These are phyloP conservation scores for Ormyrus labotus DNA, from an alignment of 2,888 invertebrate genomes.

Conservation along the genomic window DNA sequence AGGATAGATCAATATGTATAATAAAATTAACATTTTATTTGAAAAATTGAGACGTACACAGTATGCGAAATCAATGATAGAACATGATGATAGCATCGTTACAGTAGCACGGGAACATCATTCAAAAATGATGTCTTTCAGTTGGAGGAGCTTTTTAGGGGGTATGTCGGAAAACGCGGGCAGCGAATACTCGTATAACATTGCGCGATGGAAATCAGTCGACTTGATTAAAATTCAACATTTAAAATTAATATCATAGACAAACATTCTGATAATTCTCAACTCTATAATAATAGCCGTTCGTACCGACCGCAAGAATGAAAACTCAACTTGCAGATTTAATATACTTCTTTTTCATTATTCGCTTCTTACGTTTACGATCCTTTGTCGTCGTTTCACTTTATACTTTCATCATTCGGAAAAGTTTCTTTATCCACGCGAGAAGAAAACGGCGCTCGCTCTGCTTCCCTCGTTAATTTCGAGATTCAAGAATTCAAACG, in stretches of 20 bases:
- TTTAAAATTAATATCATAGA: constrained; percentile 44
- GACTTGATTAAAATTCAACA: constrained; percentile 47
- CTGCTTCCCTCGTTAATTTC: not conserved
- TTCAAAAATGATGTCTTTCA: constrained; percentile 49
- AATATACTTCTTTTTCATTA: too few relatives aligned
- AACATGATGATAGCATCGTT: constrained; percentile 69
- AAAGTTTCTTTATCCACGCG: not conserved
- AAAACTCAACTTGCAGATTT: constrained; percentile 21
- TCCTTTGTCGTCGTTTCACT: constrained; percentile 6
- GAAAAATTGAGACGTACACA: constrained; percentile 72
- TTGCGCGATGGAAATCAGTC: constrained; percentile 56
- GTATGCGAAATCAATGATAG: constrained; percentile 71
- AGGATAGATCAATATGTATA: constrained; percentile 56
- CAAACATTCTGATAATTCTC: constrained; percentile 28
- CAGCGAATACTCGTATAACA: constrained; percentile 46
- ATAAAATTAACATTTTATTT: constrained; percentile 74
- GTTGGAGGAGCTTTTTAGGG: not conserved
- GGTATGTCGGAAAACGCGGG: constrained; percentile 20
- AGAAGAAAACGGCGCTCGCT: too few relatives aligned
- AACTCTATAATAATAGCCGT: constrained; percentile 2
- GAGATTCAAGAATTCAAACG: not conserved
- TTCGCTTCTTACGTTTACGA: not conserved
- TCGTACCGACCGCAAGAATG: constrained; percentile 14
- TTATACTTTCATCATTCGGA: not conserved
- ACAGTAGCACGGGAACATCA: constrained; percentile 63